Conservation (phyloP, 1,140 invertebrate species). For the Laodelphax striatellus region DNA sequence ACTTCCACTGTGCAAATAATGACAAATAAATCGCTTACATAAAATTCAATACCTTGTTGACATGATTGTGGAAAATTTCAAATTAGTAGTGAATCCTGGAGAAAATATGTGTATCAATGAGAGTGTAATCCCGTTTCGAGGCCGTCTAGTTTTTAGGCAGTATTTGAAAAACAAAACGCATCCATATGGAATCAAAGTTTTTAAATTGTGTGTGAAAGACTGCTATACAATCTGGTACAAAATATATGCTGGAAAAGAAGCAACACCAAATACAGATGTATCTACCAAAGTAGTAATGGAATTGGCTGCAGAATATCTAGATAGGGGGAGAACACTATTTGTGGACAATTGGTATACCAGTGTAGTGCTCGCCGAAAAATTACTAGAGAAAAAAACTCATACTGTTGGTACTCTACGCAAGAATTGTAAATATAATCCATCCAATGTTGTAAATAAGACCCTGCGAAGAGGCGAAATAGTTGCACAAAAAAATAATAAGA, state of each 20-base stretch:
- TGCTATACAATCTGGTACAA: not conserved
- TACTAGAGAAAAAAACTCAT: not conserved
- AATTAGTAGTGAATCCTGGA: no score
- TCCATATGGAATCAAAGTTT: not conserved
- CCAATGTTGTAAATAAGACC: no score
- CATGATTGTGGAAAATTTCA: no score
- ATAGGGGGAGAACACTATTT: not conserved
- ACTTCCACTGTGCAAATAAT: no score
- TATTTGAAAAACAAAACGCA: not conserved
- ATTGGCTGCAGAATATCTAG: not conserved
- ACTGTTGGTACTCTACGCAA: not conserved
- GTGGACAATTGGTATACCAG: not conserved
- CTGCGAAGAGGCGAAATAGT: no score
- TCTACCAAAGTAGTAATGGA: not conserved
- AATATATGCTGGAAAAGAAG: not conserved
- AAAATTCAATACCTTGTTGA: no score
- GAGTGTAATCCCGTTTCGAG: not conserved
- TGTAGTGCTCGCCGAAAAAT: not conserved
- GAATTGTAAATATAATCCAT: no score
- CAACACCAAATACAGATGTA: not conserved
- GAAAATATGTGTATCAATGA: not conserved
- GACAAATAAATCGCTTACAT: no score
- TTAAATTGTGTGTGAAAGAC: not conserved
- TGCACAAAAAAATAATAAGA: no score
- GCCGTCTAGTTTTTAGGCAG: not conserved